These are phyloP conservation scores for Himalopsyche tibetana DNA, from an alignment of 2,888 invertebrate species.

Conservation along the genomic window DNA sequence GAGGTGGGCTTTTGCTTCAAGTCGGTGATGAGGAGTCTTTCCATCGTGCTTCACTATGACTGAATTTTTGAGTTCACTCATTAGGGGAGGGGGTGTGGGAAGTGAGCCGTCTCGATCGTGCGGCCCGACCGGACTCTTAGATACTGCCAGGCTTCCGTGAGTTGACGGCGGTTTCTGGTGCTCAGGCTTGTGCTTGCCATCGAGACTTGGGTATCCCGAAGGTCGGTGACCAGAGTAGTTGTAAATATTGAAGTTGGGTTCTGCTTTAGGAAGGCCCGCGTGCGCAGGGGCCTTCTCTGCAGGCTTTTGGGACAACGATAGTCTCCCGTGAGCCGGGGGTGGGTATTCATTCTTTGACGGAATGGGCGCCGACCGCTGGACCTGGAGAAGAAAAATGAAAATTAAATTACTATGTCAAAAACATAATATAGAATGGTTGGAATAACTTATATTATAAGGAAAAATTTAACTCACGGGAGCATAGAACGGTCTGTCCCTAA, in stretches of 20 bases:
- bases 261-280: constrained; percentile 77
- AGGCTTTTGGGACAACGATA: constrained; percentile 68
- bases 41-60: constrained; percentile 89
- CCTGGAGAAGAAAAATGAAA: constrained; percentile 49
- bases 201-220: constrained; percentile 72
- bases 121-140: constrained; percentile 71
- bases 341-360: constrained; percentile 73
- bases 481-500: constrained; percentile 60
- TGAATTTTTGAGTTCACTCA: constrained; percentile 84
- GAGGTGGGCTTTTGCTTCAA: constrained; percentile 77
- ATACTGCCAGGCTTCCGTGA: constrained; percentile 67
- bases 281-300: constrained; percentile 68
- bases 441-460: background rate
- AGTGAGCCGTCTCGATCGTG: constrained; percentile 71
- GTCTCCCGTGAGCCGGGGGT: constrained; percentile 72
- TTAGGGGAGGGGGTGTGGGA: constrained; percentile 82
- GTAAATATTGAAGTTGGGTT: constrained; percentile 82
- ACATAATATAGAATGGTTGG: background rate
- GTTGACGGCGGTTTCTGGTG: constrained; percentile 68
- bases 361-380: constrained; percentile 70
- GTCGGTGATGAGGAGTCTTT: constrained; percentile 78
- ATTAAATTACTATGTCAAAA: background rate
- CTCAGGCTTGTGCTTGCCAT: constrained; percentile 80
- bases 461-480: constrained; percentile 56
- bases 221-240: constrained; percentile 77